A percentile compares a stretch with the other conserved stretches of the same genome.
phyloP scores from a whole-genome alignment of 2,797 vertebrate species.

The Podarcis lilfordi region DNA sequence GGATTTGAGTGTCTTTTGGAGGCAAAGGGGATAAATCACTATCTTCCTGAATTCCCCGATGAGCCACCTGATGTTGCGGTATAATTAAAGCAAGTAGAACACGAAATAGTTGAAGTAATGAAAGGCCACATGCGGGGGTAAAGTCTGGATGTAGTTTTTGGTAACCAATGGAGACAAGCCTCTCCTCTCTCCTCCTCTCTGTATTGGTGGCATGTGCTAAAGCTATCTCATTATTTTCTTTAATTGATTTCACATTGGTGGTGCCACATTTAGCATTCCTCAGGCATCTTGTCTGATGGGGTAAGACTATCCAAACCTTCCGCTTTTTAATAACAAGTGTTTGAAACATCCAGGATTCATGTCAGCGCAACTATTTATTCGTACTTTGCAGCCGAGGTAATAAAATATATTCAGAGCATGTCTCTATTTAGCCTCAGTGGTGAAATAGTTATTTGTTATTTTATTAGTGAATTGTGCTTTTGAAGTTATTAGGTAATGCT shows the following conservation, averaged over 20 bases:
- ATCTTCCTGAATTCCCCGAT: slow-evolving; percentile 17
- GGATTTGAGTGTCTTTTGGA: slow-evolving; percentile 6
- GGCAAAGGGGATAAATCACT: slow-evolving; percentile 1
- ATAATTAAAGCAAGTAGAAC: slow-evolving; percentile 28
- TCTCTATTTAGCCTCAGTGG: not conserved
- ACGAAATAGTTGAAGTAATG: slow-evolving; percentile 21
- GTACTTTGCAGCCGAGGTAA: not conserved
- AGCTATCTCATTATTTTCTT: not conserved
- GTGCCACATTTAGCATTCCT: not conserved
- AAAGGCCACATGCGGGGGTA: not conserved
- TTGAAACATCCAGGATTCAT: not conserved
- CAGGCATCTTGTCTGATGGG: not conserved
- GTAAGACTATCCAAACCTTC: not conserved
- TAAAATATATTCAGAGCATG: not conserved
- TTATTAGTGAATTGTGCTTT: not conserved
- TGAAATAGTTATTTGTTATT: not conserved
- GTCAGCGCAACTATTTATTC: not conserved
- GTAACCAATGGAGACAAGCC: not conserved
- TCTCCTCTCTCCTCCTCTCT: slow-evolving; percentile 14
- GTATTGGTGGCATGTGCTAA: not conserved
- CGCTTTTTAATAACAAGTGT: slow-evolving; percentile 9
- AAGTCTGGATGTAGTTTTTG: not conserved
- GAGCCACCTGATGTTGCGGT: slow-evolving; percentile 31
- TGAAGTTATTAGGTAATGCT: not conserved
- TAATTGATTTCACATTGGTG: slow-evolving; percentile 36